phyloP scores from a whole-genome alignment of 2,888 invertebrate species.

The Zootermopsis nevadensis region DNA sequence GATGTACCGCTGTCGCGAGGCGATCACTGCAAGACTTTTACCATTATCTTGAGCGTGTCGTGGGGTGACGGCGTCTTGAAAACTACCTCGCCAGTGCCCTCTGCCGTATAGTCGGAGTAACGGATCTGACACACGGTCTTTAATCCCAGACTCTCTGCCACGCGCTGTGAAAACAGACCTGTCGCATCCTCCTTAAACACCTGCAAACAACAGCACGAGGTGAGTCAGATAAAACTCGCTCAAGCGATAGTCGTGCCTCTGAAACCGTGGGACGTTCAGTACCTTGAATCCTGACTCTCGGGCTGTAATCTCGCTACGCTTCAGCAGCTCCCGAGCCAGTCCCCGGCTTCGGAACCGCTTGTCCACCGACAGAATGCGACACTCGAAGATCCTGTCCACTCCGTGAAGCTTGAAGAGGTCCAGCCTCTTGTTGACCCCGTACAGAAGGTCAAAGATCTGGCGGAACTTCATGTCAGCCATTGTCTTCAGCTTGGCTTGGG shows the following conservation, averaged over 20 bases:
- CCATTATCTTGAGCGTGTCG: slow-evolving; percentile 77
- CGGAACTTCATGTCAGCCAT: slow-evolving; percentile 76
- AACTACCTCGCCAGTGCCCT: slow-evolving; percentile 67
- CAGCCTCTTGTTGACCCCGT: slow-evolving; percentile 75
- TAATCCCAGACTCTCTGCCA: slow-evolving; percentile 76
- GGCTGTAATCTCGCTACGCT: slow-evolving; percentile 74
- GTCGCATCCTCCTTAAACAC: slow-evolving; percentile 85
- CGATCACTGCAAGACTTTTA: slow-evolving; percentile 58
- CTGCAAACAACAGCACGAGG: slow-evolving; percentile 61
- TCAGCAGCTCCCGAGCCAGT: slow-evolving; percentile 78
- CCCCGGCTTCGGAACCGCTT: slow-evolving; percentile 77
- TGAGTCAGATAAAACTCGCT: no score
- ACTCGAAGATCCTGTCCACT: slow-evolving; percentile 80
- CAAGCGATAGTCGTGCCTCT: no score
- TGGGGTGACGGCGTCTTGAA: slow-evolving; percentile 77
- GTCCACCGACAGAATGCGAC: slow-evolving; percentile 83
- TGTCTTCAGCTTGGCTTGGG: slow-evolving; percentile 74
- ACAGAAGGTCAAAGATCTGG: slow-evolving; percentile 81
- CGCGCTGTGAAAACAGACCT: slow-evolving; percentile 81
- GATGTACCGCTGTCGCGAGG: no score
- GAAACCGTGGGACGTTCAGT: neutral
- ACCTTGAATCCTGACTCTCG: slow-evolving; percentile 75
- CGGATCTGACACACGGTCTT: slow-evolving; percentile 72
- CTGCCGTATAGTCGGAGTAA: slow-evolving; percentile 78
- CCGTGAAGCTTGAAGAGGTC: slow-evolving; percentile 76